These are phyloP conservation scores for Drosophila asahinai DNA, from an alignment of 1,140 invertebrate genomes.

Conservation along the genomic window DNA sequence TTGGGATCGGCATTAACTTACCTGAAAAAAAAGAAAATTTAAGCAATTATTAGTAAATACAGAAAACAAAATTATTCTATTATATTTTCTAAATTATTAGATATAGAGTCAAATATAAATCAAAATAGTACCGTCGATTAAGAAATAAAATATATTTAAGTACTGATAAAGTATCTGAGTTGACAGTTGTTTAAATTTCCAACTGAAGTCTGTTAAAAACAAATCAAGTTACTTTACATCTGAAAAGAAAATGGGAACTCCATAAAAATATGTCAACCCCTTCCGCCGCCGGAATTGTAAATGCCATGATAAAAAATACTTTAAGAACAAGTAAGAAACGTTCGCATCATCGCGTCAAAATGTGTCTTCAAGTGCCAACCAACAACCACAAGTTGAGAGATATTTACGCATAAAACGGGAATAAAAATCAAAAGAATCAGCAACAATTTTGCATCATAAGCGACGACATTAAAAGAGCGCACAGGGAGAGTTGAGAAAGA, in stretches of 20 bases:
- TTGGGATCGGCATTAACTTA: conserved; percentile 34
- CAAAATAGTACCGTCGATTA: too few relatives aligned
- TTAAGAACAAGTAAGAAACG: conserved; percentile 8
- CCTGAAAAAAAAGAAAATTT: conserved; percentile 43
- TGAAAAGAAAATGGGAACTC: background rate
- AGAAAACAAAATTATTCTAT: too few relatives aligned
- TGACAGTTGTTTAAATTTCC: too few relatives aligned
- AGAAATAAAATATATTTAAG: too few relatives aligned
- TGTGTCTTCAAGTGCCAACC: conserved; percentile 33
- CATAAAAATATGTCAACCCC: conserved; percentile 7
- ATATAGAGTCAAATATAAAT: too few relatives aligned
- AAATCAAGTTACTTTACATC: background rate
- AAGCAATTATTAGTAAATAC: conserved; percentile 7
- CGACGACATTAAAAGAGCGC: conserved; percentile 53
- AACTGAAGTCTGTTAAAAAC: background rate
- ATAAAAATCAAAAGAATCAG: conserved; percentile 63
- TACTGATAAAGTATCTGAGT: too few relatives aligned
- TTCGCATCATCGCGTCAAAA: conserved; percentile 13
- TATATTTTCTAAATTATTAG: too few relatives aligned
- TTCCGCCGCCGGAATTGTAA: background rate
- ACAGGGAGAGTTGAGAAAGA: conserved; percentile 11
- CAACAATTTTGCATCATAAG: conserved; percentile 69
- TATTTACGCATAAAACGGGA: conserved; percentile 41
- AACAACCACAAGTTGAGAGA: conserved; percentile 19
- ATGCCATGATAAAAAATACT: conserved; percentile 1